phyloP scores from a whole-genome alignment of 2,888 invertebrate genomes.

The Dermolepida albohirtum region DNA sequence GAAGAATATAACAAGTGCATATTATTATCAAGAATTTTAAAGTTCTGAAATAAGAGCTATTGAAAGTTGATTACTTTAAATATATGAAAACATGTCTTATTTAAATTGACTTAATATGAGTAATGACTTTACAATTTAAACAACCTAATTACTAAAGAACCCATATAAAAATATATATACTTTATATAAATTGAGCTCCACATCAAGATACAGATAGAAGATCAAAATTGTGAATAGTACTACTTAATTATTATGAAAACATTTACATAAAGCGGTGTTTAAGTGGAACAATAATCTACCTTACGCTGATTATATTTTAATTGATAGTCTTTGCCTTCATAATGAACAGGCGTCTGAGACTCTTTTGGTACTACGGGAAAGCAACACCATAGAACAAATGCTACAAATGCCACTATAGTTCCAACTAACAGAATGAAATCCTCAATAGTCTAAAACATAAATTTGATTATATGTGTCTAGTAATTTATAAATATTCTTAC shows the following conservation, averaged over 20 bases:
- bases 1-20: no score
- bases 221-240: no score
- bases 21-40: no score
- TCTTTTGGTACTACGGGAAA: slow-evolving; percentile 68
- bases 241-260: no score
- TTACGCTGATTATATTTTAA: slow-evolving; percentile 57
- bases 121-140: slow-evolving; percentile 13
- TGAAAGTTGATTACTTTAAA: no score
- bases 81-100: not conserved
- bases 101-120: not conserved
- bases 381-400: slow-evolving; percentile 74
- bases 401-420: slow-evolving; percentile 73
- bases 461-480: not conserved
- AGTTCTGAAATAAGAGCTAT: no score
- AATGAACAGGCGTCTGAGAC: slow-evolving; percentile 56
- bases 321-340: slow-evolving; percentile 60
- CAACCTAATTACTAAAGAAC: slow-evolving; percentile 10
- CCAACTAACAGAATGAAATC: slow-evolving; percentile 73
- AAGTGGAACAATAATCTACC: slow-evolving; percentile 54
- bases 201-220: slow-evolving; percentile 16
- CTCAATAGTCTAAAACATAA: slow-evolving; percentile 69
- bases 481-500: slow-evolving; percentile 61
- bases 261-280: slow-evolving; percentile 43
- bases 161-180: slow-evolving; percentile 37
- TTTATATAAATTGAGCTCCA: slow-evolving; percentile 37